Evolutionary conservation across 1,140 invertebrate genomes (phyloP), one percentile per base, ranked within the genome.

Genomic region (Melitaea cinxia): DNA sequence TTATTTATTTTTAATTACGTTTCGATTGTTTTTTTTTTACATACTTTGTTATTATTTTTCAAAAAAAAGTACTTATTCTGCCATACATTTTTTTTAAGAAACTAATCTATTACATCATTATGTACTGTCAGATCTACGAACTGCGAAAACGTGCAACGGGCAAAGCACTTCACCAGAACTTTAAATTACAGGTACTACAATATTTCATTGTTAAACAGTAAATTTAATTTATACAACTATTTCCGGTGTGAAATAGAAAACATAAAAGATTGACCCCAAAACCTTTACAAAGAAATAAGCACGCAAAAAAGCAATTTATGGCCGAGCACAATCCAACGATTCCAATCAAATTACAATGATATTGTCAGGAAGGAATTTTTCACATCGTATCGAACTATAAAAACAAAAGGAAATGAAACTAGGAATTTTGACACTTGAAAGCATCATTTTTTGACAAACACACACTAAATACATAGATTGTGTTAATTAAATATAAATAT

Each of bases 341-440:
- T 57, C 54, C 54, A 57, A 57, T 57, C 54, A 57, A 57, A 57
- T 57, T 57, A 57, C 54, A 42, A 26, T 57, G 54, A 45, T 57
- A 57, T 57, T 57, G 39, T 57, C 35, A 42, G 35, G n/a, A n/a
- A 45, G 54, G 54, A 45, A 57, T 42, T 57, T 42, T 57, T 57
- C 37, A 28, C 37, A 42, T 42, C 24, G 54, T 42, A 57, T 57
- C 35, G 14, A 42, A 42, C 23, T 23, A 45, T 45, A 45, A 45
- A 4, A 47, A 47, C 42, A 23, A 12, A 23, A 24, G 19, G 1
- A 1, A 33, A 33, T 33, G 30, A 33, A 33, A 10, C 4, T 33
- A 33, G 30, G 45, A 23, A 47, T 47, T 47, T 21, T 21, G 30
- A 33, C 12, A 10, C 30, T 33, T 33, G 30, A 33, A 33, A n/a